These are phyloP conservation scores for Myodes glareolus DNA, from an alignment of 2,113 vertebrate genomes.

Conservation along the genomic window DNA sequence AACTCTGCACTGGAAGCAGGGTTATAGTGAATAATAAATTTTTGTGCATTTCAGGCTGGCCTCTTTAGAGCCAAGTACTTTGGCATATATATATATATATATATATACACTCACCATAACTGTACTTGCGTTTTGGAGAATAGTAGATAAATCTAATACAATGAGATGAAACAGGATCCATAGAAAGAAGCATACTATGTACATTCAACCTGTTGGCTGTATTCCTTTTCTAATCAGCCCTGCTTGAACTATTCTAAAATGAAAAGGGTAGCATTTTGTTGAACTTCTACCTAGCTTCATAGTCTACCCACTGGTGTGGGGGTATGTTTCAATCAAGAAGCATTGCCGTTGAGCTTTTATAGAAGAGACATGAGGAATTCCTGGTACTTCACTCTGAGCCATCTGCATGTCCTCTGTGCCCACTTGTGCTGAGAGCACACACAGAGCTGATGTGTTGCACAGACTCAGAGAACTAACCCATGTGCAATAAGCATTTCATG, in stretches of 20 bases:
- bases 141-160: slow-evolving; percentile 68
- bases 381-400: neutral
- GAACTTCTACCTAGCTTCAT: slow-evolving; percentile 21
- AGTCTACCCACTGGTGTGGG: neutral
- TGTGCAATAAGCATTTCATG: neutral
- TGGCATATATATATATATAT: slow-evolving; percentile 22
- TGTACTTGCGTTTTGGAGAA: slow-evolving; percentile 63
- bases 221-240: slow-evolving; percentile 50
- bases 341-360: slow-evolving; percentile 16
- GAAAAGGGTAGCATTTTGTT: slow-evolving; percentile 57
- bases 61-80: slow-evolving; percentile 14
- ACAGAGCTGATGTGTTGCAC: neutral
- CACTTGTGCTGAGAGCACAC: neutral
- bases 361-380: slow-evolving; percentile 9
- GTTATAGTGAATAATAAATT: neutral
- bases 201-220: neutral
- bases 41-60: neutral
- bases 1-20: neutral
- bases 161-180: slow-evolving; percentile 48
- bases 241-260: slow-evolving; percentile 59
- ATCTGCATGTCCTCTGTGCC: neutral
- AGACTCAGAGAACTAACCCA: too few species aligned
- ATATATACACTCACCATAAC: neutral
- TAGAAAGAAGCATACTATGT: slow-evolving; percentile 51
- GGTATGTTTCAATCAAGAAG: slow-evolving; percentile 47